Evolutionary conservation across 2,113 vertebrate genomes (phyloP).

Genomic region (Psophia crepitans): DNA sequence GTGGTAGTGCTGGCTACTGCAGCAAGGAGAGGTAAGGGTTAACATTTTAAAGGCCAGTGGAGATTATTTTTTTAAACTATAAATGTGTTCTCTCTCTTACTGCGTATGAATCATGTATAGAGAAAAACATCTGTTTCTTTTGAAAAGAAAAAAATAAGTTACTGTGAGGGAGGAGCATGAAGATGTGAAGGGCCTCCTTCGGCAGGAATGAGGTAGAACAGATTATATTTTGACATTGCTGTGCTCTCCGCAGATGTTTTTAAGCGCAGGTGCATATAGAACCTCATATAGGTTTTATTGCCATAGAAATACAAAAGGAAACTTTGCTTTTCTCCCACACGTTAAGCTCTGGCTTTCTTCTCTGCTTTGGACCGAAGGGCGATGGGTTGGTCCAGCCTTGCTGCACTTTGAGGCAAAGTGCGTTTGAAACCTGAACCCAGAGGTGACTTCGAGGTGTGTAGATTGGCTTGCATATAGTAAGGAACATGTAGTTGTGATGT

Average conservation of each 20-base stretch:
- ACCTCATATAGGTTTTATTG: neutral
- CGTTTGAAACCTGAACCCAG: neutral
- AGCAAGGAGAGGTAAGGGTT: neutral
- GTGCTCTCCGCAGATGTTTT: neutral
- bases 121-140: neutral
- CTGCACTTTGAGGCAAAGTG: neutral
- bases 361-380: neutral
- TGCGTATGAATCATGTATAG: neutral
- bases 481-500: neutral
- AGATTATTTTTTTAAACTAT: neutral
- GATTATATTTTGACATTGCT: neutral
- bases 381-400: neutral
- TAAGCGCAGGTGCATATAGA: neutral
- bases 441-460: neutral
- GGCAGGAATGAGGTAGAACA: neutral
- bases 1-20: neutral
- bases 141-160: neutral
- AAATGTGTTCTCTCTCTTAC: neutral
- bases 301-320: neutral
- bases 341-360: neutral
- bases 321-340: neutral
- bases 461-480: neutral
- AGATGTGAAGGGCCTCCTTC: neutral
- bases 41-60: neutral
- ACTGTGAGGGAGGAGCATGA: neutral